phyloP scores from a whole-genome alignment of 2,113 vertebrate species.

The Zosterops japonicus region DNA sequence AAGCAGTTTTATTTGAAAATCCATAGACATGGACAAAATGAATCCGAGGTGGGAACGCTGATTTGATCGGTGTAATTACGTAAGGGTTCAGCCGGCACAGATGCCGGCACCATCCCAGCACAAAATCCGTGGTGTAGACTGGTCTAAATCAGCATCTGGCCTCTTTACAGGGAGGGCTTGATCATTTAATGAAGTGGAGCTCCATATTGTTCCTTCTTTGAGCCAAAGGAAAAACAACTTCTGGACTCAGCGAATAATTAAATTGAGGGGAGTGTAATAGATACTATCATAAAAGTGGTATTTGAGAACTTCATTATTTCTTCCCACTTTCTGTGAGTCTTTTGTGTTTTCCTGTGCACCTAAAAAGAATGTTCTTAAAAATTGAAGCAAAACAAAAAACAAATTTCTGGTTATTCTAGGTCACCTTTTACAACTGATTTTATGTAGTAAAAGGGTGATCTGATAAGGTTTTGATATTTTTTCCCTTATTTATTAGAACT shows the following conservation, averaged over 20 bases:
- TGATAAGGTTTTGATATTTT: neutral
- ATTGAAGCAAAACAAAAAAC: neutral
- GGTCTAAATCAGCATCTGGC: neutral
- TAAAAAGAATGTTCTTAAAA: neutral
- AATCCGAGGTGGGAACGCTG: neutral
- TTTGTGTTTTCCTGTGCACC: neutral
- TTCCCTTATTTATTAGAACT: neutral
- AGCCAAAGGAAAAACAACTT: neutral
- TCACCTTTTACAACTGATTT: neutral
- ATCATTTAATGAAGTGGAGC: neutral
- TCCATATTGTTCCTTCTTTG: neutral
- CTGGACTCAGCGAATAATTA: neutral
- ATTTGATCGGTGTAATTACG: rapidly evolving
- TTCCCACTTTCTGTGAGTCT: rapidly evolving
- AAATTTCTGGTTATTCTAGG: neutral
- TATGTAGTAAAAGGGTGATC: neutral
- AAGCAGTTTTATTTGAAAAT: neutral
- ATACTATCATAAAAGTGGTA: neutral
- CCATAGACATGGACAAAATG: rapidly evolving
- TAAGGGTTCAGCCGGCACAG: neutral
- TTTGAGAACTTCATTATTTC: neutral
- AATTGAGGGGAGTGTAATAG: neutral
- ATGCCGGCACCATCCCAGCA: neutral
- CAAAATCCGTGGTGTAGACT: neutral
- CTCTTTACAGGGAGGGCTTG: neutral